A percentile compares a stretch with the other conserved stretches of the same genome.
Conservation (phyloP, 2,888 invertebrate species). For the Sialis fuliginosa region DNA sequence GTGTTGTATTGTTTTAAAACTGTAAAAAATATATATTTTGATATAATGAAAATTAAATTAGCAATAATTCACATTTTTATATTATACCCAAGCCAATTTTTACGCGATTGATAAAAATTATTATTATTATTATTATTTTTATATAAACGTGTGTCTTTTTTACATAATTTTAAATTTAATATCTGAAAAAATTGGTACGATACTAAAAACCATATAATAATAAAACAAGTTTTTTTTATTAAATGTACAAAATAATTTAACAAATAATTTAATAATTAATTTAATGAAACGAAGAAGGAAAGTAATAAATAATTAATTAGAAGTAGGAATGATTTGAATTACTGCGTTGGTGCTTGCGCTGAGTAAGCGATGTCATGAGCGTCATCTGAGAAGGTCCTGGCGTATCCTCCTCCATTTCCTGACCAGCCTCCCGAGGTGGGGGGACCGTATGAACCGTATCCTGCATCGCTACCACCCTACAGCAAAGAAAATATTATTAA, state of each 20-base stretch:
- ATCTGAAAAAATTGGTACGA: not conserved
- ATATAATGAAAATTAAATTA: no score
- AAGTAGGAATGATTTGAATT: conserved; percentile 7
- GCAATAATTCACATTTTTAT: no score
- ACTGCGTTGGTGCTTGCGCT: conserved; percentile 26
- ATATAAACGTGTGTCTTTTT: no score
- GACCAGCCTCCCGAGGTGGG: conserved; percentile 3
- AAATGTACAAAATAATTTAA: conserved; percentile 4
- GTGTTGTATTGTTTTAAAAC: no score
- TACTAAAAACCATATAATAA: not conserved
- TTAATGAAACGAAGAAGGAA: not conserved
- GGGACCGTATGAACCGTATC: conserved; percentile 6
- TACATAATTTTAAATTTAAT: not conserved
- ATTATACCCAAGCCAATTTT: no score
- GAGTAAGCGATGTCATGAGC: conserved; percentile 56
- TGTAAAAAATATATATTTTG: no score
- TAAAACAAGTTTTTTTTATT: conserved; percentile 4
- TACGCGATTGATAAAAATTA: no score
- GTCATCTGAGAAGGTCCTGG: conserved; percentile 14
- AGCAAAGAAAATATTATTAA: not conserved
- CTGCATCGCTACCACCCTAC: conserved; percentile 2
- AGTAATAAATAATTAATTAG: conserved; percentile 8
- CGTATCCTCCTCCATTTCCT: conserved; percentile 14
- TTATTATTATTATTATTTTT: no score
- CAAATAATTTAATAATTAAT: conserved; percentile 1